Evolutionary conservation across 2,797 vertebrate genomes (phyloP).

Genomic region (Notolepis coatsorum): DNA sequence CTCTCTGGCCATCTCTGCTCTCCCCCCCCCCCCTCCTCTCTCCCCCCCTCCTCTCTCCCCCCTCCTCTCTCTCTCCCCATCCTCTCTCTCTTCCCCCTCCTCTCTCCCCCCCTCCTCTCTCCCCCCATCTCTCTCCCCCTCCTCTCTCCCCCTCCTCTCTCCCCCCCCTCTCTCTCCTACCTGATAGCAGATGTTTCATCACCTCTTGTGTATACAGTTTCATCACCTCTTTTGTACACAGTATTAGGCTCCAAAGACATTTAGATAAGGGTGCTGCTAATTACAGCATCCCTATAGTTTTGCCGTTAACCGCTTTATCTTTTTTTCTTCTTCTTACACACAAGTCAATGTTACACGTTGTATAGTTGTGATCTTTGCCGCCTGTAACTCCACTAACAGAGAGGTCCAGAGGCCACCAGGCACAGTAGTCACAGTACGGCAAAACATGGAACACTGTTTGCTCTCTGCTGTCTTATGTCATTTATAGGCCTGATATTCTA

Average conservation of each 20-base stretch:
- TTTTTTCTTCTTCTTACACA: slow-evolving; percentile 43
- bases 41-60: background rate
- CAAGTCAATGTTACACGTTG: slow-evolving; percentile 35
- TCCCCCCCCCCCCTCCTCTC: slow-evolving; percentile 26
- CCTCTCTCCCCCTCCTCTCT: slow-evolving; percentile 16
- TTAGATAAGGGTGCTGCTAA: slow-evolving; percentile 49
- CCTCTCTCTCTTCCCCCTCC: slow-evolving; percentile 17
- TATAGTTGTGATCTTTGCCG: slow-evolving; percentile 5
- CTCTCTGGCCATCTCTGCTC: too few species aligned
- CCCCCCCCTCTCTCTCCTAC: slow-evolving; percentile 16
- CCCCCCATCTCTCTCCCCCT: slow-evolving; percentile 33
- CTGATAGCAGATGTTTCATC: slow-evolving; percentile 70
- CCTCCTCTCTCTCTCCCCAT: slow-evolving; percentile 14
- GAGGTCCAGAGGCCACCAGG: slow-evolving; percentile 25
- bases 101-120: slow-evolving; percentile 17
- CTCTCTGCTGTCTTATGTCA: background rate
- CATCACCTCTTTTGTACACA: slow-evolving; percentile 49
- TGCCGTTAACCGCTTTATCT: slow-evolving; percentile 62
- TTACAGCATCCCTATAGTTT: slow-evolving; percentile 64
- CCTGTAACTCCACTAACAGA: slow-evolving; percentile 11
- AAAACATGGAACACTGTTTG: background rate
- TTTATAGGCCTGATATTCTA: background rate
- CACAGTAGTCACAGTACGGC: slow-evolving; percentile 21
- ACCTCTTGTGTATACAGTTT: slow-evolving; percentile 60
- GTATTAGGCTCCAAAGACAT: slow-evolving; percentile 57